A percentile compares a stretch with the other conserved stretches of the same genome.
Evolutionary conservation across 2,797 vertebrate species (phyloP).

Genomic region (Limosa lapponica): DNA sequence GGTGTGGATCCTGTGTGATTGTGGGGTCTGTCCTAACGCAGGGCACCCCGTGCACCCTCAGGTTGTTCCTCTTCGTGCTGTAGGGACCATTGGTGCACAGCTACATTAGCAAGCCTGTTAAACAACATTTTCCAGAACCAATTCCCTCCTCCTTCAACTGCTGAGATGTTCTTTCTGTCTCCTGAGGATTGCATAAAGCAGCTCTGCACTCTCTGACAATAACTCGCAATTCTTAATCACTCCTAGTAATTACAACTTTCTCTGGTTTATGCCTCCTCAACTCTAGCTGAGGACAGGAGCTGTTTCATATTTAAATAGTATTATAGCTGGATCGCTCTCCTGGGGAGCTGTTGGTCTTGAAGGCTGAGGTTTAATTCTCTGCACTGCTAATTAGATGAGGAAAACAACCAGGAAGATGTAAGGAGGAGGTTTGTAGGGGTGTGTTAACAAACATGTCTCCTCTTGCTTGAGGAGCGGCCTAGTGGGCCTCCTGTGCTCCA

Average conservation of each 20-base stretch:
- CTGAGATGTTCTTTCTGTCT: neutral
- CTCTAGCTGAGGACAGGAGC: constrained; percentile 48
- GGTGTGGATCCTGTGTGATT: rapidly evolving
- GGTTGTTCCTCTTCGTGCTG: too few species aligned
- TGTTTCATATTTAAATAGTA: constrained; percentile 71
- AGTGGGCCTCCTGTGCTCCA: neutral
- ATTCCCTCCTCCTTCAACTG: rapidly evolving
- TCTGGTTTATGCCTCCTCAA: constrained; percentile 34
- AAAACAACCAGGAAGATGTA: neutral
- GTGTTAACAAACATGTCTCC: neutral
- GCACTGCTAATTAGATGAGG: constrained; percentile 65
- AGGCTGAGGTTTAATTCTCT: constrained; percentile 70
- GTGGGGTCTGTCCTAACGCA: neutral
- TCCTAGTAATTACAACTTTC: constrained; percentile 55
- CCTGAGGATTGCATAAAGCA: neutral
- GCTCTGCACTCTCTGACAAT: constrained; percentile 53
- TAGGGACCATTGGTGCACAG: rapidly evolving
- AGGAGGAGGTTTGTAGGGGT: neutral
- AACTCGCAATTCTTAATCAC: constrained; percentile 47
- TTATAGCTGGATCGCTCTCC: constrained; percentile 61
- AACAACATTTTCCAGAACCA: neutral
- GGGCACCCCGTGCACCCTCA: rapidly evolving
- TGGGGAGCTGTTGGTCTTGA: constrained; percentile 58
- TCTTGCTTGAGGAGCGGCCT: neutral
- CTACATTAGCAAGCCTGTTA: neutral